A percentile compares a stretch with the other conserved stretches of the same genome.
These are phyloP conservation scores for Oreotrochilus melanogaster DNA, from an alignment of 2,113 vertebrate species.

Conservation along the genomic window DNA sequence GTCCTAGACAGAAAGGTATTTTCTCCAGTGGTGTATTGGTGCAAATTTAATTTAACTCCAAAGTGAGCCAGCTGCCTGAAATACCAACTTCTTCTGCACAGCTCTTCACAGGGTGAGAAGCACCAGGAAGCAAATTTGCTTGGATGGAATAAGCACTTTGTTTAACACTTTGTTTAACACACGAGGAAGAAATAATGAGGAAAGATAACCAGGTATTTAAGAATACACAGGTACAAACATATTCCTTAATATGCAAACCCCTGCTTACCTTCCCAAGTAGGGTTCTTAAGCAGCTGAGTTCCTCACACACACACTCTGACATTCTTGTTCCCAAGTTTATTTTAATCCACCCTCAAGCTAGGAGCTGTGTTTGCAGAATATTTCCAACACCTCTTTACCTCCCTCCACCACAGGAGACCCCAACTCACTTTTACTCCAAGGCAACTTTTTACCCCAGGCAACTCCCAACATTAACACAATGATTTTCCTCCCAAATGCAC, in stretches of 20 bases:
- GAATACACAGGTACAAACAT: neutral
- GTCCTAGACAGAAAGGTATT: neutral
- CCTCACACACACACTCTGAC: neutral
- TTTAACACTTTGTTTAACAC: neutral
- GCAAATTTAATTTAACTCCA: neutral
- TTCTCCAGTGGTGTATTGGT: neutral
- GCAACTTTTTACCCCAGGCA: fast-evolving
- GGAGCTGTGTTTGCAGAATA: neutral
- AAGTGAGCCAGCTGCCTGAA: fast-evolving
- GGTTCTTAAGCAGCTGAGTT: neutral
- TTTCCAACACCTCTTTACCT: neutral
- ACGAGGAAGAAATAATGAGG: neutral
- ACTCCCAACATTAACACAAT: neutral
- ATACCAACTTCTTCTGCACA: neutral
- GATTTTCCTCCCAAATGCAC: fast-evolving
- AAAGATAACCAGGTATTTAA: neutral
- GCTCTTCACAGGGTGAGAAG: neutral
- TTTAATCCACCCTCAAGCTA: neutral
- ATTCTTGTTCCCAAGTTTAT: neutral
- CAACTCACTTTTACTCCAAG: neutral
- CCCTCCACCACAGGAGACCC: neutral
- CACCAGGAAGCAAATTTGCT: neutral
- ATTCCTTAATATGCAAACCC: neutral
- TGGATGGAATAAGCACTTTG: neutral
- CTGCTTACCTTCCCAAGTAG: neutral